Evolutionary conservation across 2,113 vertebrate genomes (phyloP), one percentile per base, ranked within the genome.

Genomic region (Malurus alboscapulatus): DNA sequence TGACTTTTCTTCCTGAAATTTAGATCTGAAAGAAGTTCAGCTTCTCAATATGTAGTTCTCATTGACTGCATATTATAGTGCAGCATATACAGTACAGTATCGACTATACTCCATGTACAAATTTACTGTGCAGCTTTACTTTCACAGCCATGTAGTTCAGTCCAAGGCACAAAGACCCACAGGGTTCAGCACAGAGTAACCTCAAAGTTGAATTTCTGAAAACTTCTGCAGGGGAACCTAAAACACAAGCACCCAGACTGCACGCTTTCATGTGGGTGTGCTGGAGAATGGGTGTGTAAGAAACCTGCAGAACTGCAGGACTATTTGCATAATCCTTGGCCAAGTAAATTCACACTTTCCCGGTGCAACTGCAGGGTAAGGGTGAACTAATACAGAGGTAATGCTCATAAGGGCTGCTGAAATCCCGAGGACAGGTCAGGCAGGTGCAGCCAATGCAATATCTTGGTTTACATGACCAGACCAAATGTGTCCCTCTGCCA

Each of bases 201-300:
- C 36, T 42, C 16, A 12, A 30, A 53, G 32, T 8, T 26, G 25
- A 80, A 61, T 76, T 57, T 58, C 77, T 68, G 25, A 59, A 73
- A 73, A 47, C 17, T 83, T 79, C 50, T 76, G 20, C 77, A 84
- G 30, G 19, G 48, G 36, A 72, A 40, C 8, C 17, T 61, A 62
- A 75, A 71, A 16, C 24, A 76, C 0, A 0, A 71, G 57, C 38
- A 25, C 4, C 4, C 40, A 45, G 32, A 76, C 42, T 42, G 19
- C 19, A 6, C 0, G 0, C 34, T 63, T 77, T 72, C 27, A 27
- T n/a, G 55, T 17, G 40, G 21, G 9, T 55, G 25, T 45, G 50
- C 58, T 6, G 4, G 22, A 62, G n/a, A 24, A 72, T 7, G 21
- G 9, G 6, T 13, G 9, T 10, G 34, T 27, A 82, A 75, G 51